These are phyloP conservation scores for Drosophila parabipectinata DNA, from an alignment of 1,140 invertebrate genomes.

Conservation along the genomic window DNA sequence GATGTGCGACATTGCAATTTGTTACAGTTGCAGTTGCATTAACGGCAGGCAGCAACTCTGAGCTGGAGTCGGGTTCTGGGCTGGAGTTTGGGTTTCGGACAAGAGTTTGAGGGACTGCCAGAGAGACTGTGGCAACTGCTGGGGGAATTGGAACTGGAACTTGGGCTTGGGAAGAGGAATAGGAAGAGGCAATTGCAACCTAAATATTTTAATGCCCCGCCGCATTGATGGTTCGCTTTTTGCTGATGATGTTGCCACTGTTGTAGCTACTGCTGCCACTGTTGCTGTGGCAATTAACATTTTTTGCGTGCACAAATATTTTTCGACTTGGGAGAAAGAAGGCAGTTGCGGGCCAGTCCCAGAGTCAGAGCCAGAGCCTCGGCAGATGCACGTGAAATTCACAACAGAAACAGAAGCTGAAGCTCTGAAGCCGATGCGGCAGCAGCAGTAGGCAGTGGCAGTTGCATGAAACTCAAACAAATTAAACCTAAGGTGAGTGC, in stretches of 20 bases:
- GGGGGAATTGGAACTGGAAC: slow-evolving; percentile 19
- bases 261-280: slow-evolving; percentile 14
- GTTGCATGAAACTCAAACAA: slow-evolving; percentile 74
- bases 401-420: slow-evolving; percentile 61
- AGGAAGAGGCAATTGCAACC: slow-evolving; percentile 60
- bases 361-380: slow-evolving; percentile 2
- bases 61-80: slow-evolving; percentile 21
- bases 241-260: slow-evolving; percentile 50
- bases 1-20: slow-evolving; percentile 81
- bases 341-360: slow-evolving; percentile 20
- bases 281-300: slow-evolving; percentile 73
- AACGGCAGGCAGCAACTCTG: slow-evolving; percentile 57
- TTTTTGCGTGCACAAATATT: slow-evolving; percentile 83
- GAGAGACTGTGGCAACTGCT: background rate
- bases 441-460: slow-evolving; percentile 18
- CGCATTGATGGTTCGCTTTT: slow-evolving; percentile 79
- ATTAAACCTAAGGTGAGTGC: slow-evolving; percentile 70
- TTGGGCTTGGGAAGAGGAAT: slow-evolving; percentile 45
- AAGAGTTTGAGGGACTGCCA: slow-evolving; percentile 8
- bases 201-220: slow-evolving; percentile 80
- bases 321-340: slow-evolving; percentile 71
- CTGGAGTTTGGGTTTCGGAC: slow-evolving; percentile 6
- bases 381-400: slow-evolving; percentile 72
- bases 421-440: slow-evolving; percentile 14
- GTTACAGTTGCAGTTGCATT: slow-evolving; percentile 81